Evolutionary conservation across 2,797 vertebrate genomes (phyloP).

Genomic region (Synanceia verrucosa): DNA sequence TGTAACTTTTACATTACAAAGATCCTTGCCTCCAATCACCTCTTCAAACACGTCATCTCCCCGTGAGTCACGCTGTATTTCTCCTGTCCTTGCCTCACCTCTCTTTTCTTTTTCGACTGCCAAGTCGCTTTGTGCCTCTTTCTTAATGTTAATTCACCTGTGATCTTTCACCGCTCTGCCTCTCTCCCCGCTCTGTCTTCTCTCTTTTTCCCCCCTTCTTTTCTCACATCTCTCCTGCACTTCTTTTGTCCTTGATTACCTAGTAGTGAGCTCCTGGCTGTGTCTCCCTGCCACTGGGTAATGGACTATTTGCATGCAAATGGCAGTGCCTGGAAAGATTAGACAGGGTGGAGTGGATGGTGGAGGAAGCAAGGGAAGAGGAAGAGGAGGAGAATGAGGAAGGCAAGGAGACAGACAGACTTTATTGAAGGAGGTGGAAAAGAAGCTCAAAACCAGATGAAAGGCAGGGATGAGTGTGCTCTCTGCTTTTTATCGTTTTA

Average conservation of each 20-base stretch:
- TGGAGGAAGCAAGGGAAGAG: slow-evolving; percentile 62
- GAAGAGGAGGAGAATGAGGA: slow-evolving; percentile 55
- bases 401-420: slow-evolving; percentile 65
- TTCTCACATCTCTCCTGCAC: slow-evolving; percentile 62
- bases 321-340: slow-evolving; percentile 83
- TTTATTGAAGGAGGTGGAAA: slow-evolving; percentile 69
- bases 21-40: slow-evolving; percentile 66
- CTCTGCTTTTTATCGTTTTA: slow-evolving; percentile 62
- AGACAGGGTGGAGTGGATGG: slow-evolving; percentile 79
- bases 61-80: slow-evolving; percentile 33
- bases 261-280: slow-evolving; percentile 77
- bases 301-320: slow-evolving; percentile 87
- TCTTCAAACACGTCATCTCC: slow-evolving; percentile 60
- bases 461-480: slow-evolving; percentile 63
- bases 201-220: slow-evolving; percentile 27
- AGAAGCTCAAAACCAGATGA: slow-evolving; percentile 66
- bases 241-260: slow-evolving; percentile 86
- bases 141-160: slow-evolving; percentile 73
- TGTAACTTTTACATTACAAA: slow-evolving; percentile 73
- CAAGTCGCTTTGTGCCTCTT: slow-evolving; percentile 55
- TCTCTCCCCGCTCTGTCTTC: slow-evolving; percentile 30
- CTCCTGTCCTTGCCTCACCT: slow-evolving; percentile 36
- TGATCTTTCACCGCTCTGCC: slow-evolving; percentile 68
- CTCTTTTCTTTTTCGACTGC: slow-evolving; percentile 45
- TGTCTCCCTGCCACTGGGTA: slow-evolving; percentile 81